Evolutionary conservation across 1,140 invertebrate species (phyloP).

Genomic region (Drosophila azteca): DNA sequence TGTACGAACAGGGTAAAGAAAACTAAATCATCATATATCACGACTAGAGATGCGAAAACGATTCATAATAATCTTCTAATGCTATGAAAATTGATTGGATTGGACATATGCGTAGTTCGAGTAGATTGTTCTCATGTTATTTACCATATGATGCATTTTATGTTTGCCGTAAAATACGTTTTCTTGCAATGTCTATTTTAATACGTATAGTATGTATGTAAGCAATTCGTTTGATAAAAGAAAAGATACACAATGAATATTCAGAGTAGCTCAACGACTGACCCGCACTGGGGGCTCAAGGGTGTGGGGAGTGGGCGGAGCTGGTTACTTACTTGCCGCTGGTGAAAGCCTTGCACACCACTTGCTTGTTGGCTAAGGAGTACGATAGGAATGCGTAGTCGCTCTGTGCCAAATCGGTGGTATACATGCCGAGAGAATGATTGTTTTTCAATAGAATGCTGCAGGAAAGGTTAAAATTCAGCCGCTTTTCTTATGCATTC

Average conservation of each 20-base stretch:
- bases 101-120: background rate
- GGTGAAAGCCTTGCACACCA: conserved; percentile 71
- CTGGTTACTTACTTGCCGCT: conserved; percentile 67
- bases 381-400: conserved; percentile 73
- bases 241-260: conserved; percentile 62
- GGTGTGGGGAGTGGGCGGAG: no score
- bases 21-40: conserved; percentile 11
- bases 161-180: conserved; percentile 83
- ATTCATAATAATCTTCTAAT: conserved; percentile 1
- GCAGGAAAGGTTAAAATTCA: background rate
- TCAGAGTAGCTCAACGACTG: conserved; percentile 8
- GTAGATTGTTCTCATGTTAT: conserved; percentile 37
- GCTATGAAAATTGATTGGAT: conserved; percentile 44
- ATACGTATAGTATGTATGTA: conserved; percentile 24
- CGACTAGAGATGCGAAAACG: background rate
- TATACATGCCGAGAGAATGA: conserved; percentile 64
- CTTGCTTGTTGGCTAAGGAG: conserved; percentile 58
- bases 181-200: conserved; percentile 81
- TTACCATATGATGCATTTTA: conserved; percentile 83
- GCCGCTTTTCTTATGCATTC: background rate
- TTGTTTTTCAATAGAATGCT: conserved; percentile 70
- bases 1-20: conserved; percentile 23
- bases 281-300: conserved; percentile 10
- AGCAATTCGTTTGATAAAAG: conserved; percentile 60
- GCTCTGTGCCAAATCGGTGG: conserved; percentile 69